phyloP scores from a whole-genome alignment of 2,888 invertebrate genomes.

The Linyphia triangularis region DNA sequence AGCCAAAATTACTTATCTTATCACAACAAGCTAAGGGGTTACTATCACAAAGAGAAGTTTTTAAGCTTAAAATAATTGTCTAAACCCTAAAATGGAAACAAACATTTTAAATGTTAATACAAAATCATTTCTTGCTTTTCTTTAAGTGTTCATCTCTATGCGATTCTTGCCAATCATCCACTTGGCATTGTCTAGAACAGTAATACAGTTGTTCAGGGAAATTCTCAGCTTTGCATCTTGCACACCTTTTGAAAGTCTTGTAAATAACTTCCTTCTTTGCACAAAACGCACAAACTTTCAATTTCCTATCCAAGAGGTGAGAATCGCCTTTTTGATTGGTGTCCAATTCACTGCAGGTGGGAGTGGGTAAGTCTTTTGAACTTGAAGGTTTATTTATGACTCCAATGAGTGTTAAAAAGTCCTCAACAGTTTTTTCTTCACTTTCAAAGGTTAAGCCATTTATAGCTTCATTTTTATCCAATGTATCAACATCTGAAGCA shows the following conservation, averaged over 20 bases:
- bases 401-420: constrained; percentile 37
- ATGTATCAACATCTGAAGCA: neutral
- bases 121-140: neutral
- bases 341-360: neutral
- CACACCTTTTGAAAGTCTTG: constrained; percentile 61
- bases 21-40: neutral
- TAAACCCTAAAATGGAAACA: neutral
- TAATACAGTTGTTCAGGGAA: constrained; percentile 57
- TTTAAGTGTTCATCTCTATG: constrained; percentile 60
- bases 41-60: neutral
- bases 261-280: constrained; percentile 4
- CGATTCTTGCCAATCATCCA: constrained; percentile 61
- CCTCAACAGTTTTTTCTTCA: neutral
- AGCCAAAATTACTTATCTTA: neutral
- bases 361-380: neutral
- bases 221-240: constrained; percentile 57
- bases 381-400: neutral
- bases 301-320: neutral
- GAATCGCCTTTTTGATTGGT: neutral
- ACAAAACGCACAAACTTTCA: constrained; percentile 53
- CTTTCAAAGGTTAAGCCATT: neutral
- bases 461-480: neutral
- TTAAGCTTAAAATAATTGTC: neutral
- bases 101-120: neutral
- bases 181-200: constrained; percentile 52